These are phyloP conservation scores for Pollenia amentaria DNA, from an alignment of 2,888 invertebrate species.

Conservation along the genomic window DNA sequence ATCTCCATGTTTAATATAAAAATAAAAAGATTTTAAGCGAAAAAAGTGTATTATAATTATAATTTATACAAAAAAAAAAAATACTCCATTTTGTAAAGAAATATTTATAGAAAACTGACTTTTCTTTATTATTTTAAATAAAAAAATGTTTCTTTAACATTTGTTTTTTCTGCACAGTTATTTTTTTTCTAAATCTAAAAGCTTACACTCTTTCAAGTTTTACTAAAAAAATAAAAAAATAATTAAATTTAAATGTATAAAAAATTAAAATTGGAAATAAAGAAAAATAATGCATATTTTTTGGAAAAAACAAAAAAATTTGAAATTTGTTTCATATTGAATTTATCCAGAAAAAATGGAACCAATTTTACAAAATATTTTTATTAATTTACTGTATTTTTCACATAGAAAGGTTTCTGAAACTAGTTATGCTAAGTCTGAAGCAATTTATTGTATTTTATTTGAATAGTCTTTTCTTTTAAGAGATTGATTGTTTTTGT, in stretches of 20 bases:
- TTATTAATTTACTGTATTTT: neutral
- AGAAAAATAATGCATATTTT: neutral
- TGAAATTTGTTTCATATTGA: no score
- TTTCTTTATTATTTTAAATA: neutral
- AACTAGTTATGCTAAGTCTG: no score
- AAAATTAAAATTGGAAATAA: constrained; percentile 17
- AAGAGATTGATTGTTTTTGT: no score
- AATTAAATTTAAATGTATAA: constrained; percentile 16
- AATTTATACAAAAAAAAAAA: constrained; percentile 24
- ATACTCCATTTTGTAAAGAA: constrained; percentile 65
- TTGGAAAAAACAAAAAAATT: no score
- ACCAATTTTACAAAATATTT: neutral
- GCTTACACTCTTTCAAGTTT: neutral
- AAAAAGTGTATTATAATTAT: constrained; percentile 57
- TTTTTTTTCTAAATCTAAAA: constrained; percentile 8
- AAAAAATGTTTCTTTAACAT: neutral
- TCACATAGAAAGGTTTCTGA: no score
- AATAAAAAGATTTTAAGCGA: constrained; percentile 32
- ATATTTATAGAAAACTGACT: no score
- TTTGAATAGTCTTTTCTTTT: no score
- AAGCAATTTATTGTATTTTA: no score
- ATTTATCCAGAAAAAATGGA: no score
- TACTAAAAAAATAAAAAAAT: constrained; percentile 6
- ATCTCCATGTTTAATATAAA: constrained; percentile 51
- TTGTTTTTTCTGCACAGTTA: constrained; percentile 19